Percentiles rank a stretch among this genome's conserved stretches.
These are phyloP conservation scores for Cairina moschata DNA, from an alignment of 2,113 vertebrate species.

Conservation along the genomic window DNA sequence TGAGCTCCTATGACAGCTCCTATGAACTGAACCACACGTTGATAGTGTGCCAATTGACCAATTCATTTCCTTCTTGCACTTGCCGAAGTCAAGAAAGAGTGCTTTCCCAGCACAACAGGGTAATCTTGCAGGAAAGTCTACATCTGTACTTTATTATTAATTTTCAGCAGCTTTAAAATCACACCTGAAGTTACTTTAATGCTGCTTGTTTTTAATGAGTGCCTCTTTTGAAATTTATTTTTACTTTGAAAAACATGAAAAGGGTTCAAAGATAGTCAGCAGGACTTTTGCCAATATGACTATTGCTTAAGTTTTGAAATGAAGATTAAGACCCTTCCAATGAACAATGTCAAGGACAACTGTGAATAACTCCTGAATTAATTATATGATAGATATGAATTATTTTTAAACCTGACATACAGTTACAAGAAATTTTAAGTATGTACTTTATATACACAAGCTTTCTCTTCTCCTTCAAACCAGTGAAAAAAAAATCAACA, in stretches of 20 bases:
- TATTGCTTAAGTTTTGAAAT: not conserved
- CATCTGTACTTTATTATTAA: not conserved
- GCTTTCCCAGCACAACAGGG: not conserved
- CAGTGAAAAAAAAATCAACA: not conserved
- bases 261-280: not conserved
- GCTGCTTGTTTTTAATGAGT: not conserved
- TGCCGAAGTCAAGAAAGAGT: not conserved
- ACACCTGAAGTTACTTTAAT: not conserved
- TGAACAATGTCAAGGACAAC: not conserved
- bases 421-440: not conserved
- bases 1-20: fast-evolving
- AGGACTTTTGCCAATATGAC: not conserved
- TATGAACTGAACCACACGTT: not conserved
- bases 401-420: not conserved
- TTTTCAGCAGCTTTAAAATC: not conserved
- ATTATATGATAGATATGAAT: not conserved
- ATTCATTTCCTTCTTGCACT: not conserved
- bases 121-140: not conserved
- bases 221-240: not conserved
- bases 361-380: not conserved
- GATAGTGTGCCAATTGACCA: not conserved
- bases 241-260: not conserved
- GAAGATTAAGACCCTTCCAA: not conserved
- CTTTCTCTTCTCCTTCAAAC: not conserved
- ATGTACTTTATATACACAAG: not conserved